Base-by-base conservation (phyloP, 1,140 invertebrate genomes). In the Linepithema humile region DNA sequence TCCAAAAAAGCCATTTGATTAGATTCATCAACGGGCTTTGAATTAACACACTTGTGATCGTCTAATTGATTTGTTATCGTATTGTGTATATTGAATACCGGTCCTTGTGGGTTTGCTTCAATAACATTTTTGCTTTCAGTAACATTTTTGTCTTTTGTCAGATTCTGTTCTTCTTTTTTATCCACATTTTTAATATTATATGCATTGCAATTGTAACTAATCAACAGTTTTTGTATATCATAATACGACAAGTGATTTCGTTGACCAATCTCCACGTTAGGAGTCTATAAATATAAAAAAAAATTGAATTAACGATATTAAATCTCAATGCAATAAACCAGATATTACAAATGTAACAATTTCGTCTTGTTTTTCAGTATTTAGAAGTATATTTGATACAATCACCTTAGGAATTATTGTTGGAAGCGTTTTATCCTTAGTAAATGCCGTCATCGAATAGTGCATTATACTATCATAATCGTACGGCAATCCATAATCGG, bases 401-500 rank as follows among this genome's bases (percentile, higher is more conserved):
- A 32, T 72, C 43, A 88, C 84, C 53, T 29, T 83, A 17, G 92
- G 91, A 23, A 90, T 64, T 20, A 93, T 89, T 9, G 91, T 92
- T n/a, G 82, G 80, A 62, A 75, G 40, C 1, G 74, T 9, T 9
- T 53, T 80, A 59, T 94, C 84, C 80, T 91, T 95, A 48, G 94
- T 92, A 83, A 95, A 95, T 15, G 95, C 94, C n/a, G 91, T 92
- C 40, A 92, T 89, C 2, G 94, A 90, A 82, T 95, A 95, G 77
- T 95, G 95, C 94, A 95, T 95, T 3, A 95, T 91, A 62, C 94
- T 95, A 2, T 91, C 90, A 38, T 94, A 95, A 64, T 95, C 94
- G 48, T 95, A 95, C 0, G 92, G 91, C 5, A 94, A 84, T 64
- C 91, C 75, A 69, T 91, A 92, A 2, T 89, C 90, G 0, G 83